Evolutionary conservation across 2,888 invertebrate species (phyloP).

Genomic region (Philopedon plagiatum): DNA sequence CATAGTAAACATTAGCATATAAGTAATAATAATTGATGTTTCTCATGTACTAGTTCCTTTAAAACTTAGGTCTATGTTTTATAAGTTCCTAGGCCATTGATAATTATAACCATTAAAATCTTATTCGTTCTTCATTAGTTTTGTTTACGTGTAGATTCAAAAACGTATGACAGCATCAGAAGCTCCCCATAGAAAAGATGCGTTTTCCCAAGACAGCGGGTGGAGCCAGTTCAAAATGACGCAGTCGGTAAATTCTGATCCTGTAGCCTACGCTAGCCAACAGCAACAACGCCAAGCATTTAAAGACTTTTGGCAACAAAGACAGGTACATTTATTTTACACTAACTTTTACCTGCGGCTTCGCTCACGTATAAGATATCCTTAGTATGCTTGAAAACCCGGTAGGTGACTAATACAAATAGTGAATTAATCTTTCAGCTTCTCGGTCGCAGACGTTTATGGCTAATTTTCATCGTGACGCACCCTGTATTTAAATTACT

Average conservation of each 20-base stretch:
- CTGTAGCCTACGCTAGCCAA: constrained; percentile 56
- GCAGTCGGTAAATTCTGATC: constrained; percentile 57
- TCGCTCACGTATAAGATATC: not conserved
- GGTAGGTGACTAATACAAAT: not conserved
- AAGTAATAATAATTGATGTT: too few relatives aligned
- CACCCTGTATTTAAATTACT: too few relatives aligned
- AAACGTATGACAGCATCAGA: constrained; percentile 59
- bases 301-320: constrained; percentile 71
- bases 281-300: constrained; percentile 71
- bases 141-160: too few relatives aligned
- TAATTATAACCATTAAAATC: constrained; percentile 6
- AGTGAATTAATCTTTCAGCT: too few relatives aligned
- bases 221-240: constrained; percentile 53
- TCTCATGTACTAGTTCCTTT: too few relatives aligned
- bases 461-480: too few relatives aligned
- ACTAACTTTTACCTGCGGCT: not conserved
- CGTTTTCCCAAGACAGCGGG: constrained; percentile 30
- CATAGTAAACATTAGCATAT: too few relatives aligned
- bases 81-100: not conserved
- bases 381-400: not conserved
- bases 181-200: constrained; percentile 56
- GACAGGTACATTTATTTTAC: constrained; percentile 66
- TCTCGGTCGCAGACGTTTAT: too few relatives aligned
- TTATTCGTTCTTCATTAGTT: constrained; percentile 22
- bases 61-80: too few relatives aligned